Conservation (phyloP, 1,140 invertebrate species). For the Tetranychus cinnabarinus region DNA sequence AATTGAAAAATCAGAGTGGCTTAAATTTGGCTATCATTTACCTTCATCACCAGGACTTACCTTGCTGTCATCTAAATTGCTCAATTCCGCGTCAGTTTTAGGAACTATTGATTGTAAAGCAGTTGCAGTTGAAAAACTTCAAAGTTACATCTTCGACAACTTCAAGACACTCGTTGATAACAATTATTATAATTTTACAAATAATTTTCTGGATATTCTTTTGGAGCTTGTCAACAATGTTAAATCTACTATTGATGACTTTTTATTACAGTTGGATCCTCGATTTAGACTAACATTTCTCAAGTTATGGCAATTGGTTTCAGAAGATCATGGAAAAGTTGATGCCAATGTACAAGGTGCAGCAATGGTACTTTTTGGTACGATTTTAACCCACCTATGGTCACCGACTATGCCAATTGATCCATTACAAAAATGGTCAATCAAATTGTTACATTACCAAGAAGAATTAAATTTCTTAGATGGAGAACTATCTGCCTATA, state of each 20-base stretch:
- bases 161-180: background rate
- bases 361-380: conserved; percentile 12
- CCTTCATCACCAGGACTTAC: too few relatives aligned
- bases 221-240: too few relatives aligned
- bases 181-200: too few relatives aligned
- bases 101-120: background rate
- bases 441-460: conserved; percentile 1
- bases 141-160: background rate
- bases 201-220: too few relatives aligned
- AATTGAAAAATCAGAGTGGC: background rate
- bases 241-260: too few relatives aligned
- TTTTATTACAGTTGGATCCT: too few relatives aligned
- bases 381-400: conserved; percentile 20
- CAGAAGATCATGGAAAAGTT: too few relatives aligned
- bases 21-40: too few relatives aligned
- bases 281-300: too few relatives aligned
- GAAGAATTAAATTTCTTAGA: background rate
- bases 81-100: too few relatives aligned
- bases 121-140: background rate
- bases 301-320: too few relatives aligned
- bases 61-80: too few relatives aligned
- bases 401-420: conserved; percentile 18
- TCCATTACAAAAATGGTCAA: conserved; percentile 17
- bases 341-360: conserved; percentile 1
- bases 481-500: background rate